These are phyloP conservation scores for Andricus grossulariae DNA, from an alignment of 1,140 invertebrate genomes.

Conservation along the genomic window DNA sequence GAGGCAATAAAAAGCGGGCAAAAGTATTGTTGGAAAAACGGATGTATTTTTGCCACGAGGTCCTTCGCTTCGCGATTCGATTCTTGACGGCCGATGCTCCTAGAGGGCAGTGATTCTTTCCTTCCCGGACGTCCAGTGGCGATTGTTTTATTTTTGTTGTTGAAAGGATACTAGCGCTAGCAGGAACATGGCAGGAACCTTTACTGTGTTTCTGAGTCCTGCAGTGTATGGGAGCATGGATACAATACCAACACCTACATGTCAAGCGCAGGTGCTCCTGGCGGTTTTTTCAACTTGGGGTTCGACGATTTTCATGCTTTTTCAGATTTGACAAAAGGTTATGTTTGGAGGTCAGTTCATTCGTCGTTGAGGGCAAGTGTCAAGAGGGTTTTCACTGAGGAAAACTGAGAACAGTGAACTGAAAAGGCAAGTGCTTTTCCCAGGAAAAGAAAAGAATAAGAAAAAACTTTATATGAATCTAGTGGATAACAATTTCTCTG, in stretches of 20 bases:
- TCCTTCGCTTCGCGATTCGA: slow-evolving; percentile 17
- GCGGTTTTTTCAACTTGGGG: slow-evolving; percentile 1
- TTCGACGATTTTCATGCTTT: background rate
- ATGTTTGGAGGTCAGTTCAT: too few relatives aligned
- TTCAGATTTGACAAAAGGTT: too few relatives aligned
- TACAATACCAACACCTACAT: too few relatives aligned
- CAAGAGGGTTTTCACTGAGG: too few relatives aligned
- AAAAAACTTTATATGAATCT: too few relatives aligned
- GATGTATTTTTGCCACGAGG: background rate
- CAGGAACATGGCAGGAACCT: background rate
- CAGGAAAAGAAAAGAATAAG: too few relatives aligned
- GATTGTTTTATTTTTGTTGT: background rate
- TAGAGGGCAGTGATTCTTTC: slow-evolving; percentile 27
- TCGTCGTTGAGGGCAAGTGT: too few relatives aligned
- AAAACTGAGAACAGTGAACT: too few relatives aligned
- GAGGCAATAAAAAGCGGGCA: background rate
- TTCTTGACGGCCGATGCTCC: slow-evolving; percentile 25
- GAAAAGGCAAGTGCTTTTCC: too few relatives aligned
- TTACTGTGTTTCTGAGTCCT: background rate
- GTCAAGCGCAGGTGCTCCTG: background rate
- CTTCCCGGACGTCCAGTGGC: background rate
- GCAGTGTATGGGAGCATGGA: background rate
- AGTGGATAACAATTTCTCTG: too few relatives aligned
- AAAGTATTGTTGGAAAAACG: background rate
- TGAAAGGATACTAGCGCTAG: background rate